Conservation (phyloP, 2,888 invertebrate species). For the Spisula solida region DNA sequence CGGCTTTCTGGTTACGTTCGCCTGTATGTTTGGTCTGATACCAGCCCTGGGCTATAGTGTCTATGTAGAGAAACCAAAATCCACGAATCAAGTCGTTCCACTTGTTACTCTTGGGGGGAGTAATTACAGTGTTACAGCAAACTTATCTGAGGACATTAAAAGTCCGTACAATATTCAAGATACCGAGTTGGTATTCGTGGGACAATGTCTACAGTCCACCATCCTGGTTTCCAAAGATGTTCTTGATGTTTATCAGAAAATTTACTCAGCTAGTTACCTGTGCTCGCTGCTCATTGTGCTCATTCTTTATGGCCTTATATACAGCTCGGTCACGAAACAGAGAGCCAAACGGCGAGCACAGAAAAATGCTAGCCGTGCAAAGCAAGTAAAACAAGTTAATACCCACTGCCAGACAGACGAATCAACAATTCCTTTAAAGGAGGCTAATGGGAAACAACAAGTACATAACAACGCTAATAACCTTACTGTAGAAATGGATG, state of each 20-base stretch:
- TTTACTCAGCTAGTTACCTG: slow-evolving; percentile 84
- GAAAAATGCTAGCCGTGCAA: slow-evolving; percentile 54
- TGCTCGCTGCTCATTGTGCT: slow-evolving; percentile 85
- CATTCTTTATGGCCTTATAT: slow-evolving; percentile 85
- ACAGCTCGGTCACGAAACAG: slow-evolving; percentile 78
- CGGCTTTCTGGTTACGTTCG: slow-evolving; percentile 75
- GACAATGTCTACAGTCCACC: slow-evolving; percentile 75
- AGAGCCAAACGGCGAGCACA: slow-evolving; percentile 72
- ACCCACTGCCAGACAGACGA: slow-evolving; percentile 71
- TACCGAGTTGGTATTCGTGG: neutral
- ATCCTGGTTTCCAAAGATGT: slow-evolving; percentile 76
- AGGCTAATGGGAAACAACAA: slow-evolving; percentile 21
- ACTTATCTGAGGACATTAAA: neutral
- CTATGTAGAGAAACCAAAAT: slow-evolving; percentile 28
- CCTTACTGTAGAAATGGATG: slow-evolving; percentile 62
- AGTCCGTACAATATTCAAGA: slow-evolving; percentile 8
- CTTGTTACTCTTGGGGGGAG: neutral
- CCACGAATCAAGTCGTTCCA: neutral
- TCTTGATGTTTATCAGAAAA: slow-evolving; percentile 82
- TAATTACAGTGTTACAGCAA: neutral
- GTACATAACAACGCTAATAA: slow-evolving; percentile 39
- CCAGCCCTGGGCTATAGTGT: slow-evolving; percentile 73
- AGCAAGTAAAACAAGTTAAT: slow-evolving; percentile 64
- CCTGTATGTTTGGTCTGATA: slow-evolving; percentile 80
- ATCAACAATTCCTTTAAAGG: slow-evolving; percentile 59